These are phyloP conservation scores for Onychomys leucogaster DNA, from an alignment of 2,797 vertebrate genomes.

Conservation along the genomic window DNA sequence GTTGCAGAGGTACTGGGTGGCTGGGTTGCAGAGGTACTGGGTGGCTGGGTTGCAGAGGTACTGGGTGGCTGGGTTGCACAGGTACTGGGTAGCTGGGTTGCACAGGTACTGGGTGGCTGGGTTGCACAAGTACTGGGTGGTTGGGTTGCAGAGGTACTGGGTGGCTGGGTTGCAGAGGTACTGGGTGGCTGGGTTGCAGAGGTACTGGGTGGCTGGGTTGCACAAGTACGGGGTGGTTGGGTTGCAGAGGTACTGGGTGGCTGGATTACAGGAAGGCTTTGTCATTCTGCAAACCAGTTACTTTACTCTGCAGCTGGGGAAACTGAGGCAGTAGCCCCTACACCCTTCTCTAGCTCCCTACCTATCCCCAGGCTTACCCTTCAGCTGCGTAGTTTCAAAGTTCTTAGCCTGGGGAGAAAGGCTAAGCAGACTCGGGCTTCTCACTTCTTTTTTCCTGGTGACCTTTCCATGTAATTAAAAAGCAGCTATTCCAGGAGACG, in stretches of 20 bases:
- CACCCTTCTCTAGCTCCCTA: too few species aligned
- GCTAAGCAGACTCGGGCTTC: conserved; percentile 7
- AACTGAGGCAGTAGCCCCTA: accelerated
- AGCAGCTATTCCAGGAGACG: conserved; percentile 72
- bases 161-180: too few species aligned
- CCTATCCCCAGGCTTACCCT: accelerated
- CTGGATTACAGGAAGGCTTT: neutral
- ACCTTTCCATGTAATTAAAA: conserved; percentile 81
- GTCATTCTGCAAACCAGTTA: neutral
- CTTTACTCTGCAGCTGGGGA: too few species aligned
- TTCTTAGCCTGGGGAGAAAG: conserved; percentile 24
- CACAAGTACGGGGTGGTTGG: neutral
- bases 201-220: neutral
- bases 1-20: too few species aligned
- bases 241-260: too few species aligned
- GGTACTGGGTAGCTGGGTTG: neutral
- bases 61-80: neutral
- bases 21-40: neutral
- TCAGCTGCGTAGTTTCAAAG: neutral
- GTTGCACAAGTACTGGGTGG: neutral
- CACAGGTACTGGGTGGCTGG: neutral
- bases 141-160: neutral
- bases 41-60: neutral
- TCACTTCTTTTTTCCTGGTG: conserved; percentile 49
- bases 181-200: neutral